Evolutionary conservation across 2,113 vertebrate genomes (phyloP), one percentile per base, ranked within the genome.

Genomic region (Regulus satrapa): DNA sequence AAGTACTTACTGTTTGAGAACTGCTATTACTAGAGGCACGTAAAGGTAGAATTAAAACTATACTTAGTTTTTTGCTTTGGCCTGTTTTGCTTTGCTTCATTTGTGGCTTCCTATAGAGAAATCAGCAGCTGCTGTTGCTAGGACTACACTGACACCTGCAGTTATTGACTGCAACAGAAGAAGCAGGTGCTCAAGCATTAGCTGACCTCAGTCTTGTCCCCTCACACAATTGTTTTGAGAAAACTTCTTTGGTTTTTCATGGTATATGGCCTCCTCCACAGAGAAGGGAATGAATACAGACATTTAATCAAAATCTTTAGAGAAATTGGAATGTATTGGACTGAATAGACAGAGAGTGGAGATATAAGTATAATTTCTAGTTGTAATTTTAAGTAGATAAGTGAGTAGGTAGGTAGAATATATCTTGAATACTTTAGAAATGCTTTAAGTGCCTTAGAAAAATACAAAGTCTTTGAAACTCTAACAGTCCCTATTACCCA

Each of bases 11-110:
- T 74, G 18, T 78, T 40, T 74, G 34, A 68, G 43, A 79, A n/a
- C 26, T n/a, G 18, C 45, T 91, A 4, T 61, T 48, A 20, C 9
- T 20, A 45, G 28, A 52, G n/a, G 11, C 10, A 34, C 0, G 0
- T 36, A 59, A 64, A 79, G 8, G 9, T 19, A 55, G n/a, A 74
- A 55, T 68, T 61, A 64, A 76, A 67, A 1, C 12, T 56, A 10
- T 25, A 49, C 9, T 54, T 32, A 76, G 2, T 34, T 94, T 74
- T 55, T 68, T 16, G 32, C 43, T 91, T 91, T 81, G 25, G 5
- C 5, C 18, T 91, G 12, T 9, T 76, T 6, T 51, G 8, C 17
- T 79, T 49, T 91, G 28, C 56, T n/a, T 83, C 31, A 28, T 92
- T 61, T 67, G 19, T 56, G 73, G 32, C 59, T 62, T 73, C 72